Base-by-base conservation (phyloP, 2,888 invertebrate species). In the Tipula confusa region DNA sequence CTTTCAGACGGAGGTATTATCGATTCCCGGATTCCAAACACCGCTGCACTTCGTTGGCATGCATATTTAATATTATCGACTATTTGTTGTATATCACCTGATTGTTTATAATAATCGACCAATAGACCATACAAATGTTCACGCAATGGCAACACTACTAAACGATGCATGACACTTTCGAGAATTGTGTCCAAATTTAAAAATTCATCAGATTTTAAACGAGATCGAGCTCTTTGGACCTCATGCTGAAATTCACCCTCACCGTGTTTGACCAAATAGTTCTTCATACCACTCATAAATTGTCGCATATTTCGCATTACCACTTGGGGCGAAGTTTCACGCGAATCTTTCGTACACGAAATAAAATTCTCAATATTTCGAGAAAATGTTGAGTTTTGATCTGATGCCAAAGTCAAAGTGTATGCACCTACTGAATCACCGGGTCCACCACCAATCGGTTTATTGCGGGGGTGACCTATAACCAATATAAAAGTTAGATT, bases 271-370 rank as follows among this genome's bases (percentile, higher is more conserved):
- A 98, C 96, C 84, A 98, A 91, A 89, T 98, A 99, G 89, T 99
- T 99, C 89, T 98, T 98, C 94, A 99, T 98, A 84, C 98, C 98
- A 15, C 96, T 98, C 96, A 98, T 98, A 88, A 98, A 99, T 89
- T 98, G 98, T 0, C 98, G 93, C 91, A 98, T 96, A 87, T 96
- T 96, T 84, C 96, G 92, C 96, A 96, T 96, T 85, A 95, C 95
- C 84, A 96, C 92, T 89, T 95, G 95, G 0, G 97, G 97, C 87
- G 95, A 95, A 31, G 93, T 94, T 88, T 98, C 97, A 85, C 95
- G 94, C 13, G 97, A 96, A 87, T 98, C 97, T 86, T 94, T 92
- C 7, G 98, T 98, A 89, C 98, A 98, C 83, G 96, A 94, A 85
- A 98, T 96, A 89, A 98, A 98, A 90, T 97, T 96, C 89, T 96